phyloP scores from a whole-genome alignment of 2,888 invertebrate genomes.

The Coleophora deauratella region DNA sequence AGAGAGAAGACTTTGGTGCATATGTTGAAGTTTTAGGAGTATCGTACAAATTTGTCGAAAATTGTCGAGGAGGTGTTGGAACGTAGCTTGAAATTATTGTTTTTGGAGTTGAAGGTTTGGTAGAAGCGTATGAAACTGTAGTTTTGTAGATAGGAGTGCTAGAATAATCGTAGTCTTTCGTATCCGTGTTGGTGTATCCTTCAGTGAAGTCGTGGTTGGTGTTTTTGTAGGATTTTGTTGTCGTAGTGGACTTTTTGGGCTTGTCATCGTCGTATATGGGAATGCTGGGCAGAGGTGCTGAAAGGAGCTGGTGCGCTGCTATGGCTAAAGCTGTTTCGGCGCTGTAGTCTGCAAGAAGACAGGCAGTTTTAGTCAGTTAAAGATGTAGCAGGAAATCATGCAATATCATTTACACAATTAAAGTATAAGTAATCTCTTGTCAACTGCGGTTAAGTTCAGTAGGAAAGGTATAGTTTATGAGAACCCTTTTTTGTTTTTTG shows the following conservation, averaged over 20 bases:
- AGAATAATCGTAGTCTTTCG: constrained; percentile 29
- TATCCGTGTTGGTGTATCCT: constrained; percentile 24
- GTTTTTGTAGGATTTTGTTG: constrained; percentile 46
- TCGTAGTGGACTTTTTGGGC: constrained; percentile 29
- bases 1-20: neutral
- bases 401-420: too few relatives aligned
- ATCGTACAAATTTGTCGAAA: constrained; percentile 1
- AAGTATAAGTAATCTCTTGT: too few relatives aligned
- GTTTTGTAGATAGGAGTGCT: constrained; percentile 46
- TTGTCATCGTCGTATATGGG: constrained; percentile 46
- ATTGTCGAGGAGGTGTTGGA: constrained; percentile 10
- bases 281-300: constrained; percentile 56
- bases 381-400: too few relatives aligned
- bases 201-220: constrained; percentile 39
- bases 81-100: constrained; percentile 30
- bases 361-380: too few relatives aligned
- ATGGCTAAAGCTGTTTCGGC: constrained; percentile 63
- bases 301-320: constrained; percentile 61
- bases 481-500: too few relatives aligned
- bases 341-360: constrained; percentile 38
- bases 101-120: constrained; percentile 17
- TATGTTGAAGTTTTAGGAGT: constrained; percentile 12
- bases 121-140: constrained; percentile 3
- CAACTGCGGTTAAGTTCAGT: too few relatives aligned
- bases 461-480: too few relatives aligned